Base-by-base conservation (phyloP, 2,888 invertebrate genomes). In the Podotricha telesiphe region DNA sequence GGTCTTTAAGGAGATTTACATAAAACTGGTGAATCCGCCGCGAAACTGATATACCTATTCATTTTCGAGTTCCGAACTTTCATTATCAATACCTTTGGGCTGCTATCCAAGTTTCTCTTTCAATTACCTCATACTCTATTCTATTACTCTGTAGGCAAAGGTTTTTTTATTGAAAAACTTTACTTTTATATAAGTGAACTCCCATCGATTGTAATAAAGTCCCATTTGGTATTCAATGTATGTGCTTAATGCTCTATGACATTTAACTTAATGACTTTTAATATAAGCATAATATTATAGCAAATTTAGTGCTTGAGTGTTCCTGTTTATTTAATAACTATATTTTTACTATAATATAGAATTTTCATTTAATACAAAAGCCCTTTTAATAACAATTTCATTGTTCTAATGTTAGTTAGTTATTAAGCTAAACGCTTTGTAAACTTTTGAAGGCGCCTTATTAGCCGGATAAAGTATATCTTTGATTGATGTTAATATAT, bases 1-100 rank as follows among this genome's bases (percentile, higher is more conserved):
- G 71, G 67, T 62, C 72, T 73, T 72, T 61, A 48, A 71, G 69
- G 62, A 68, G 64, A 75, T 75, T 74, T 73, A 73, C 72, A 75
- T 75, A 73, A 74, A 68, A 74, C 68, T 65, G 51, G 64, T 42
- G 67, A 73, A 70, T 72, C 63, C 70, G 51, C 68, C 63, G 59
- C 69, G 69, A 69, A 72, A 72, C 72, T 67, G 67, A 74, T 74
- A 70, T 72, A 70, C 67, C 66, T 64, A 71, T 71, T 64, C 53
- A 70, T 66, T 73, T 64, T 64, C 65, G 64, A 73, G 53, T 72
- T 73, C 34, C 17, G 48, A 71, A 66, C 65, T 64, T 70, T 72
- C 70, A 66, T 70, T 72, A 68, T 64, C 65, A 45, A 65, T 68
- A 70, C 59, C 63, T 62, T 63, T 47, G 62, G 66, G 56, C 53